Conservation (phyloP, 2,113 vertebrate species). For the Pyrgilauda ruficollis region DNA sequence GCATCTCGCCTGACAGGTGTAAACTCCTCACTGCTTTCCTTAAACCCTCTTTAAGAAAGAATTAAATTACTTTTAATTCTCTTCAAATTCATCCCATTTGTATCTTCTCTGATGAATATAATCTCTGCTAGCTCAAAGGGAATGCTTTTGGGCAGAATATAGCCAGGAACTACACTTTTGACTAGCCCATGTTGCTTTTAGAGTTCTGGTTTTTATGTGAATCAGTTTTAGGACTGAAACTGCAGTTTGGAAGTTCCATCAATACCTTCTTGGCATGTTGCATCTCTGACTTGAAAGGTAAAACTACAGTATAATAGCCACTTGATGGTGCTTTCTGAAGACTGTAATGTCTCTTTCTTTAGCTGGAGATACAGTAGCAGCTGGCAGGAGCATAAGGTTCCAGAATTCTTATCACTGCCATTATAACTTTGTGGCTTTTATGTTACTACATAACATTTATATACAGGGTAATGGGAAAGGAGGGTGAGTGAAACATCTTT, state of each 20-base stretch:
- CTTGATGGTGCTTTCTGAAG: slow-evolving; percentile 31
- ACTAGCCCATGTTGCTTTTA: background rate
- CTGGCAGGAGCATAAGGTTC: slow-evolving; percentile 35
- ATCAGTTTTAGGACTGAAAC: slow-evolving; percentile 1
- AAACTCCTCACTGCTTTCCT: background rate
- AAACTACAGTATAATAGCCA: background rate
- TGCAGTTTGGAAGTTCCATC: background rate
- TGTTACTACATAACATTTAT: background rate
- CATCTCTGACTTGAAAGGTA: slow-evolving; percentile 4
- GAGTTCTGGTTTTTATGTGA: background rate
- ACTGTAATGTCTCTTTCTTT: slow-evolving; percentile 6
- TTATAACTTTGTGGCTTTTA: slow-evolving; percentile 33
- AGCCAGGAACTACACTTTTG: background rate
- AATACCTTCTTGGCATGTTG: background rate
- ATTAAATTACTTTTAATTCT: background rate
- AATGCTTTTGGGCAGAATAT: background rate
- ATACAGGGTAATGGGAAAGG: background rate
- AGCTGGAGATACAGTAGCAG: slow-evolving; percentile 7
- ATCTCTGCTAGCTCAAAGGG: background rate
- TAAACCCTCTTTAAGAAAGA: background rate
- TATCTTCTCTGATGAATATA: background rate
- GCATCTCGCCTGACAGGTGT: background rate
- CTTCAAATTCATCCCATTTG: background rate
- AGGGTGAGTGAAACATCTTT: background rate
- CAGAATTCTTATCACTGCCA: background rate